Percentiles rank a stretch among this genome's conserved stretches.
phyloP scores from a whole-genome alignment of 2,888 invertebrate species.

The Ariolimax columbianus region DNA sequence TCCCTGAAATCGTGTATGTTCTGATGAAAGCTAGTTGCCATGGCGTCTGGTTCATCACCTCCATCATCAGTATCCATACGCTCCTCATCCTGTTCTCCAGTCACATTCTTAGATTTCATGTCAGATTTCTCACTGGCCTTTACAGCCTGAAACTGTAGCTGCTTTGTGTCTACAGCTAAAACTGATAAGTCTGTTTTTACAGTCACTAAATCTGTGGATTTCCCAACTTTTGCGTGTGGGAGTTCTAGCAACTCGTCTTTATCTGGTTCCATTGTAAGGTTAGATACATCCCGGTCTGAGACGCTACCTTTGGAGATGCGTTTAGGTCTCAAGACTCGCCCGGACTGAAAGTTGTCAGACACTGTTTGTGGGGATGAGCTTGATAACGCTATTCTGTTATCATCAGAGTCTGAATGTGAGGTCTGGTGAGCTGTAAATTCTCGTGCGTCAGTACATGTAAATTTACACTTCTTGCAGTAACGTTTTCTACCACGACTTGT shows the following conservation, averaged over 20 bases:
- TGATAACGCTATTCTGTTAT: background rate
- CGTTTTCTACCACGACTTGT: constrained; percentile 62
- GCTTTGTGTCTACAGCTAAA: background rate
- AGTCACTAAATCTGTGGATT: background rate
- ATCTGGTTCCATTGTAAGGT: background rate
- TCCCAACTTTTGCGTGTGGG: background rate
- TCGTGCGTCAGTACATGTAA: constrained; percentile 68
- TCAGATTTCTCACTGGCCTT: background rate
- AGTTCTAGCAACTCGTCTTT: background rate
- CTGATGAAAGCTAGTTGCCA: background rate
- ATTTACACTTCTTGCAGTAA: constrained; percentile 71
- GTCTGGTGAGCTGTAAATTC: constrained; percentile 70
- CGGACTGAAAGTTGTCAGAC: background rate
- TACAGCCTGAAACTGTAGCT: background rate
- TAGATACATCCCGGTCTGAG: background rate
- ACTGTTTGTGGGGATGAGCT: background rate
- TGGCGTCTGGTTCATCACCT: constrained; percentile 46
- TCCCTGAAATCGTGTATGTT: background rate
- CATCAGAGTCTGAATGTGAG: constrained; percentile 31
- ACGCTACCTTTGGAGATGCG: constrained; percentile 27
- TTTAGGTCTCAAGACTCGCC: constrained; percentile 25
- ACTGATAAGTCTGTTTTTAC: background rate
- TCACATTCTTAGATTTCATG: background rate
- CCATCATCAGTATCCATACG: constrained; percentile 29
- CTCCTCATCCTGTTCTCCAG: background rate